These are phyloP conservation scores for Hyalella azteca DNA, from an alignment of 2,888 invertebrate species.

Conservation along the genomic window DNA sequence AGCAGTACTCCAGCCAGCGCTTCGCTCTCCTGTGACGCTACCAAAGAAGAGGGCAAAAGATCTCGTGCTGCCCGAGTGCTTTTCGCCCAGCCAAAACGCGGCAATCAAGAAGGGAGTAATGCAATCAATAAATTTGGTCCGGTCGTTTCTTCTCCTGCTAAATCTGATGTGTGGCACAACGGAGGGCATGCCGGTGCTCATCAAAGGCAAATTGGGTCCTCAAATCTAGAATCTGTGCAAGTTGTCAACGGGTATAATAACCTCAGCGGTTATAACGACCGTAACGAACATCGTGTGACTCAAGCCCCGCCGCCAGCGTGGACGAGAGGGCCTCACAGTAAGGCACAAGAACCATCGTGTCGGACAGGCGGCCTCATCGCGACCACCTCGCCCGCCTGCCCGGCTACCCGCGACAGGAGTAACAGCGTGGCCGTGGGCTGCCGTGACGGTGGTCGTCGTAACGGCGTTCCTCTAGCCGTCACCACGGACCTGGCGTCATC, in stretches of 20 bases:
- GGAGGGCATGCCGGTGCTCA: too few species aligned
- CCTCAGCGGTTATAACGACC: too few species aligned
- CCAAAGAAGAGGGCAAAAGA: not conserved
- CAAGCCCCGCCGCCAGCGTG: not conserved
- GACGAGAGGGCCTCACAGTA: not conserved
- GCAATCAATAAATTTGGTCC: too few species aligned
- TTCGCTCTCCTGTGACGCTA: not conserved
- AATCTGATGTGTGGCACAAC: not conserved
- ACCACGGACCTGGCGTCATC: not conserved
- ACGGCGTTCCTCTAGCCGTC: not conserved
- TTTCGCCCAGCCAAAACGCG: not conserved
- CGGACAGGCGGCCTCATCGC: too few species aligned
- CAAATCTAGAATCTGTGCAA: too few species aligned
- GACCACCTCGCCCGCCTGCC: not conserved
- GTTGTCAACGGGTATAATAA: too few species aligned
- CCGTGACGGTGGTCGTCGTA: not conserved
- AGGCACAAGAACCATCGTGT: not conserved
- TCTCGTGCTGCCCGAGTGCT: conserved; percentile 2
- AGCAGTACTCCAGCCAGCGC: too few species aligned
- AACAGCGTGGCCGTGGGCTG: conserved; percentile 28
- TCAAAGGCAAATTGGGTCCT: too few species aligned
- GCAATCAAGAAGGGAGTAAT: too few species aligned
- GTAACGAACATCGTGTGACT: not conserved
- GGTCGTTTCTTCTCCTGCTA: not conserved
- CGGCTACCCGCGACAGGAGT: not conserved